These are phyloP conservation scores for Echinarachnius parma DNA, from an alignment of 53 echinoderm and acorn worm species.

Conservation along the genomic window DNA sequence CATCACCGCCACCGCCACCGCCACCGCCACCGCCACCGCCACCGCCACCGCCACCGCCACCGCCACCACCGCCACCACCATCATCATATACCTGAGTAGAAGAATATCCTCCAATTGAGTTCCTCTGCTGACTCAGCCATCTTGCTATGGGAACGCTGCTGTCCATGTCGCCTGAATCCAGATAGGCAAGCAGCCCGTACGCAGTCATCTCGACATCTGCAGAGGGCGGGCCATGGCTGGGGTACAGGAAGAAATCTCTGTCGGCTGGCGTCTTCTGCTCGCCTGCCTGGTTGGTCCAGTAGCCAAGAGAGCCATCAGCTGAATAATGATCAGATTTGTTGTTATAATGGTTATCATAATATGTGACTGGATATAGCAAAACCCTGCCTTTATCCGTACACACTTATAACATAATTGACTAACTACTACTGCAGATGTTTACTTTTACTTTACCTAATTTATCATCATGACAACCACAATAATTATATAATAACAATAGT, in stretches of 20 bases:
- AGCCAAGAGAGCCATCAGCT: conserved; percentile 3
- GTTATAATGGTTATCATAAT: too few species aligned
- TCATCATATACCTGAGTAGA: conserved; percentile 86
- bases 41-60: neutral
- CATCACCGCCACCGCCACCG: neutral
- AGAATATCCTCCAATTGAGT: conserved; percentile 57
- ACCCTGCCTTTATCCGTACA: too few species aligned
- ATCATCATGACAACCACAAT: too few species aligned
- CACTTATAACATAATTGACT: too few species aligned
- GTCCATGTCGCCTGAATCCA: conserved; percentile 15
- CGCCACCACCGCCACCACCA: neutral
- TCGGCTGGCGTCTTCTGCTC: neutral
- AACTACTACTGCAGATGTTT: too few species aligned
- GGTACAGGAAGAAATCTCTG: conserved; percentile 13
- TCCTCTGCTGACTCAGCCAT: conserved; percentile 57
- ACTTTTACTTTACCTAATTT: too few species aligned
- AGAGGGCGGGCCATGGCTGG: conserved; percentile 43
- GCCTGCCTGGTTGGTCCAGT: conserved; percentile 22
- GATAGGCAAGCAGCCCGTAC: conserved; percentile 52
- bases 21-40: neutral
- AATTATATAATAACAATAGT: too few species aligned
- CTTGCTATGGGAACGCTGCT: conserved; percentile 22
- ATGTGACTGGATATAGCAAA: too few species aligned
- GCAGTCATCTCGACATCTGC: conserved; percentile 61
- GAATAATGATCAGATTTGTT: neutral